phyloP scores from a whole-genome alignment of 1,140 invertebrate genomes.

The Danaus melanippus region DNA sequence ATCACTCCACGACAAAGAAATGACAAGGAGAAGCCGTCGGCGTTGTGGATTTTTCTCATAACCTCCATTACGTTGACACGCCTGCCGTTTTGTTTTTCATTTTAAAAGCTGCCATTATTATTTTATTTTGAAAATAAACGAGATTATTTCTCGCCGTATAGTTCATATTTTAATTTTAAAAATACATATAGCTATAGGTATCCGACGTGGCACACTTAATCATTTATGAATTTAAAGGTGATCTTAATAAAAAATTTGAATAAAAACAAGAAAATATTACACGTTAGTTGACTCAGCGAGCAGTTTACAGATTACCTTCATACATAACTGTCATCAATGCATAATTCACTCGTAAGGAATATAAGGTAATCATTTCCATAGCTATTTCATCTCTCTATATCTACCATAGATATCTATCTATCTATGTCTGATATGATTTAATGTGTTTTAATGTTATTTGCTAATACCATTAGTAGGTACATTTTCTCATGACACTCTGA shows the following conservation, averaged over 20 bases:
- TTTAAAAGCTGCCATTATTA: conserved; percentile 5
- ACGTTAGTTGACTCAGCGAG: conserved; percentile 20
- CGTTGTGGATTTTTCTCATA: conserved; percentile 61
- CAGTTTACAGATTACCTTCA: conserved; percentile 27
- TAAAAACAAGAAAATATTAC: conserved; percentile 16
- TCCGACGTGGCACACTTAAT: conserved; percentile 3
- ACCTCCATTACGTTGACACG: conserved; percentile 35
- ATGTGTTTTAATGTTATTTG: conserved; percentile 15
- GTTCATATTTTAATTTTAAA: no score
- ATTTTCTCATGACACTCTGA: not conserved
- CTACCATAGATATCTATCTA: conserved; percentile 6
- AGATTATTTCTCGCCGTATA: no score
- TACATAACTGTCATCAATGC: conserved; percentile 26
- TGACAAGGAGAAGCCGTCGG: conserved; percentile 46
- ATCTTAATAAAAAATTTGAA: conserved; percentile 14
- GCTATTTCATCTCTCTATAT: conserved; percentile 20
- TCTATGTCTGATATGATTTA: conserved; percentile 9
- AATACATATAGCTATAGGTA: no score
- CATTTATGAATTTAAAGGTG: conserved; percentile 13
- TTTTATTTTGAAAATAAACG: not conserved
- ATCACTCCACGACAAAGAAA: conserved; percentile 60
- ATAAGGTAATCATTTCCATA: conserved; percentile 18
- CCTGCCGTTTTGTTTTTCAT: conserved; percentile 27
- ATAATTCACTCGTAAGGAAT: conserved; percentile 23
- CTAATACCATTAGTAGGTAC: not conserved